These are phyloP conservation scores for Andricus quercusramuli DNA, from an alignment of 2,888 invertebrate genomes.

Conservation along the genomic window DNA sequence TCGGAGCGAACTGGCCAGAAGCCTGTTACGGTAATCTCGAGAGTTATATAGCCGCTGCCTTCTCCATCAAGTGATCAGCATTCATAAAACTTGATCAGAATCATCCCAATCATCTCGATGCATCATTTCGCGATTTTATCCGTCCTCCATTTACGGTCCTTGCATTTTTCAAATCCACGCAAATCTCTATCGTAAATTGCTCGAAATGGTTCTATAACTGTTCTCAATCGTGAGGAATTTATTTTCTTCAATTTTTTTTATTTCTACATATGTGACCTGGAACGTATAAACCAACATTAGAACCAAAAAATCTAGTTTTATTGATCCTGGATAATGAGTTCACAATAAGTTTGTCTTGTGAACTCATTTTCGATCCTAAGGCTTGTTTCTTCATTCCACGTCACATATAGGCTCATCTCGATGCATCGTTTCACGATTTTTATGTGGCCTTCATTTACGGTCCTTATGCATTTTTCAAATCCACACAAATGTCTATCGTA, in stretches of 20 bases:
- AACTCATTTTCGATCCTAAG: too few relatives aligned
- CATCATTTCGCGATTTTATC: neutral
- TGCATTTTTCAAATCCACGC: neutral
- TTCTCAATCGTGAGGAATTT: neutral
- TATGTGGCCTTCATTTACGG: neutral
- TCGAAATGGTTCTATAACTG: neutral
- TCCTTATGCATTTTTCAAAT: neutral
- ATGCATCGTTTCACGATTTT: neutral
- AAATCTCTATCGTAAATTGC: neutral
- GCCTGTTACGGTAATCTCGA: constrained; percentile 21
- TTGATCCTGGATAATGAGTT: too few relatives aligned
- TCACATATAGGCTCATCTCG: too few relatives aligned
- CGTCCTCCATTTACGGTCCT: neutral
- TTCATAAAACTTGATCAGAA: constrained; percentile 7
- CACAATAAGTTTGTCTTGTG: too few relatives aligned
- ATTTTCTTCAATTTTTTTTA: too few relatives aligned
- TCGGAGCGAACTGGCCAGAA: constrained; percentile 15
- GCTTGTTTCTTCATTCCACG: too few relatives aligned
- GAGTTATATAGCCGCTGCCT: neutral
- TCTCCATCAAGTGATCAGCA: neutral
- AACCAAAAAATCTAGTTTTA: too few relatives aligned
- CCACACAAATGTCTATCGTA: neutral
- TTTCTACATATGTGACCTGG: too few relatives aligned
- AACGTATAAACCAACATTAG: too few relatives aligned
- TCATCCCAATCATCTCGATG: constrained; percentile 3